These are phyloP conservation scores for Anthonomus grandis DNA, from an alignment of 1,140 invertebrate genomes.

Conservation along the genomic window DNA sequence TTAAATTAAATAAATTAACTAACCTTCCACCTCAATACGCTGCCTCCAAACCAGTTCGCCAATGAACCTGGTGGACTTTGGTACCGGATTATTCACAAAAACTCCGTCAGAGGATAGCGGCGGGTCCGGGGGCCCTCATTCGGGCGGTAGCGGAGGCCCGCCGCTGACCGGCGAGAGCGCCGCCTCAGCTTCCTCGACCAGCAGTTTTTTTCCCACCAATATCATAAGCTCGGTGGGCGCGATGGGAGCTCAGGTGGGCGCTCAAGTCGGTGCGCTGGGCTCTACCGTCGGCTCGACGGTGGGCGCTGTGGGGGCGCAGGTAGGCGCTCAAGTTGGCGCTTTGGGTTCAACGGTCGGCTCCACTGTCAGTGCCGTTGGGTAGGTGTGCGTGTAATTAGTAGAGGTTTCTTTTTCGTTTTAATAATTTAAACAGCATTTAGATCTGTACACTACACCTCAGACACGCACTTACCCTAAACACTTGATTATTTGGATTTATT, in stretches of 20 bases:
- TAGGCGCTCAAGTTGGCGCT: conserved; percentile 43
- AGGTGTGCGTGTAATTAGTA: conserved; percentile 43
- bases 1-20: conserved; percentile 15
- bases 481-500: too few relatives aligned
- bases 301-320: conserved; percentile 38
- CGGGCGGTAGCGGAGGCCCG: conserved; percentile 48
- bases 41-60: conserved; percentile 62
- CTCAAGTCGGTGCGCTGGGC: conserved; percentile 42
- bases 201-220: conserved; percentile 46
- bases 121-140: conserved; percentile 47
- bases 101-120: conserved; percentile 80
- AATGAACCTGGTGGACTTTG: conserved; percentile 86
- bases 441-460: neutral
- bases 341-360: conserved; percentile 41
- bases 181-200: conserved; percentile 31
- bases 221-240: conserved; percentile 46
- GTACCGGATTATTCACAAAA: conserved; percentile 82
- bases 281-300: conserved; percentile 42
- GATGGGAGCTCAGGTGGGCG: conserved; percentile 40
- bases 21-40: conserved; percentile 12
- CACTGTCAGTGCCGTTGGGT: conserved; percentile 45
- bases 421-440: conserved; percentile 1
- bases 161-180: conserved; percentile 53
- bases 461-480: neutral
- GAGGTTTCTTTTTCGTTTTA: too few relatives aligned